Percentiles rank a stretch among this genome's conserved stretches.
These are phyloP conservation scores for Denticeps clupeoides DNA, from an alignment of 2,797 vertebrate genomes.

Conservation along the genomic window DNA sequence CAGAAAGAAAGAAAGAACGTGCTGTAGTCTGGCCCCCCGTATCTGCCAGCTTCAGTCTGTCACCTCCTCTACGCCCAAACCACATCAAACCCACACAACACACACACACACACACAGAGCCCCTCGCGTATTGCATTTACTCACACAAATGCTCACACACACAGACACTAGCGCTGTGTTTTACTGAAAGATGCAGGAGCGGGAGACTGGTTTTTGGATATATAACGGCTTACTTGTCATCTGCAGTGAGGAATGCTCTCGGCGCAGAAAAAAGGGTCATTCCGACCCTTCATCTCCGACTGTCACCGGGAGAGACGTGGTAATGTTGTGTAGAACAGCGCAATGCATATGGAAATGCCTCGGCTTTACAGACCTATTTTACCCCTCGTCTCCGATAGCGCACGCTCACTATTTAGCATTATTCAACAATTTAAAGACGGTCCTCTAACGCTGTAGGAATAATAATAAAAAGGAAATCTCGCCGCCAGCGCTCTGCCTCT, in stretches of 20 bases:
- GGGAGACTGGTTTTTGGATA: too few relatives aligned
- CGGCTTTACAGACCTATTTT: constrained; percentile 48
- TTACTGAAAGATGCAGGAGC: not conserved
- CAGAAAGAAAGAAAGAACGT: constrained; percentile 18
- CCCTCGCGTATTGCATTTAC: constrained; percentile 24
- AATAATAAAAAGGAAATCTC: constrained; percentile 34
- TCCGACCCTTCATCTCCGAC: constrained; percentile 56
- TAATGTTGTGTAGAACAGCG: constrained; percentile 47
- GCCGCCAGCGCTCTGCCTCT: constrained; percentile 21
- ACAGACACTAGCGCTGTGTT: not conserved
- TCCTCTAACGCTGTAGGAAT: constrained; percentile 32
- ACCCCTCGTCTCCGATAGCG: constrained; percentile 28
- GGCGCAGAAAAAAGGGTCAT: constrained; percentile 41
- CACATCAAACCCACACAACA: constrained; percentile 16
- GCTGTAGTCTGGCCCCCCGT: constrained; percentile 29
- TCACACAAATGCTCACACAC: constrained; percentile 9
- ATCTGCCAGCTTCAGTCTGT: constrained; percentile 42
- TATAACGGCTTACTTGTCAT: too few relatives aligned
- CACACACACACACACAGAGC: constrained; percentile 28
- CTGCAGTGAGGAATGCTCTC: constrained; percentile 47
- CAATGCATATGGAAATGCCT: constrained; percentile 54
- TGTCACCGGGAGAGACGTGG: constrained; percentile 36
- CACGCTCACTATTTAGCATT: constrained; percentile 42
- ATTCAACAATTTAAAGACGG: constrained; percentile 46
- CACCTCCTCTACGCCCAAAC: constrained; percentile 24